These are phyloP conservation scores for Rhagologus leucostigma DNA, from an alignment of 2,113 vertebrate genomes.

Conservation along the genomic window DNA sequence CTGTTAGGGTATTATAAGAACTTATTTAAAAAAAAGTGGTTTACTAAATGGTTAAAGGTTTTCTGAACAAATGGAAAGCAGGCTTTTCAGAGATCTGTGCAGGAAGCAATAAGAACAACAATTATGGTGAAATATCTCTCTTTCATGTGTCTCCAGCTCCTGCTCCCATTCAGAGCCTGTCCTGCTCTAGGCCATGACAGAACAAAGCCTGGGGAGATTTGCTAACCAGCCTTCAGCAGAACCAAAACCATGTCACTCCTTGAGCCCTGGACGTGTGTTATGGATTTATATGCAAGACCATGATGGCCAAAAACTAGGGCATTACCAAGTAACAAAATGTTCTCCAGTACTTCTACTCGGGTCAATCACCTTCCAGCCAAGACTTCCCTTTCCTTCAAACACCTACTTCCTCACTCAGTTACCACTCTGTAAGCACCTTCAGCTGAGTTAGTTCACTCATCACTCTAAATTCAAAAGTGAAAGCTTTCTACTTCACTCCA, in stretches of 20 bases:
- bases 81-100: neutral
- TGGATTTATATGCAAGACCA: neutral
- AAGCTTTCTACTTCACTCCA: neutral
- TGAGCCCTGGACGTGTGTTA: neutral
- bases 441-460: neutral
- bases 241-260: neutral
- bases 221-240: neutral
- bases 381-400: neutral
- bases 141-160: neutral
- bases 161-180: neutral
- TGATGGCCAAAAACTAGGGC: neutral
- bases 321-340: neutral
- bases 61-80: neutral
- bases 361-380: neutral
- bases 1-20: neutral
- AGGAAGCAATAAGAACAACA: neutral
- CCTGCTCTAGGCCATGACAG: neutral
- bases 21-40: neutral
- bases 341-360: neutral
- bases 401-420: neutral
- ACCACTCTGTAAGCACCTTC: neutral
- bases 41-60: neutral
- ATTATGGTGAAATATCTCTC: neutral
- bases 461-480: neutral
- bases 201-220: neutral